These are phyloP conservation scores for Cyprinodon diabolis DNA, from an alignment of 2,797 vertebrate genomes.

Conservation along the genomic window DNA sequence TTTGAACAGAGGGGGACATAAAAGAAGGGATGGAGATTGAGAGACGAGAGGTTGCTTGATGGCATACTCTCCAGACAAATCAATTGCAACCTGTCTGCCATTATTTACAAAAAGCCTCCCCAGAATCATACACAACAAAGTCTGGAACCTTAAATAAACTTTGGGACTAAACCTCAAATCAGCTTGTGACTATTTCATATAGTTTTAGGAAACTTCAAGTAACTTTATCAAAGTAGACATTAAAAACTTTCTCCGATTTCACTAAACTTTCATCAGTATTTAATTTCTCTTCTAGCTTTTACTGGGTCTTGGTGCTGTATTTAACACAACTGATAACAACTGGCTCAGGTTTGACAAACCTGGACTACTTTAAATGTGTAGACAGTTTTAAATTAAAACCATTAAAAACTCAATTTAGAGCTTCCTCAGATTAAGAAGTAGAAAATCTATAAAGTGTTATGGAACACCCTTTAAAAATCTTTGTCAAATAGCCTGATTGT, in stretches of 20 bases:
- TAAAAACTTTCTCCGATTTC: background rate
- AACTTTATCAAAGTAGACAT: background rate
- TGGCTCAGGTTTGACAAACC: too few species aligned
- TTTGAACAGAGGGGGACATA: constrained; percentile 12
- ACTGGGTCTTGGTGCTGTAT: background rate
- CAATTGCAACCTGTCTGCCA: background rate
- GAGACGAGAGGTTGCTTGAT: constrained; percentile 11
- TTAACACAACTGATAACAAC: background rate
- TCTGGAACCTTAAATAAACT: background rate
- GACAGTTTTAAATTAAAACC: too few species aligned
- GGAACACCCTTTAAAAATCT: too few species aligned
- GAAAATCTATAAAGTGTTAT: too few species aligned
- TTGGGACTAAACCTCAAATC: background rate
- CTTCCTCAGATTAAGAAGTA: too few species aligned
- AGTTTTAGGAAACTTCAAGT: background rate
- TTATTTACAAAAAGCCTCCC: background rate
- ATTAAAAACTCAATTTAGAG: too few species aligned
- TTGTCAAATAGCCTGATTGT: too few species aligned
- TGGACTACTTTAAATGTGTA: too few species aligned
- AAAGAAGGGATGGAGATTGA: background rate
- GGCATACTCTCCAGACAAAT: constrained; percentile 30
- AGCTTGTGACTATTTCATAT: background rate
- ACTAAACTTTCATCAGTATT: background rate
- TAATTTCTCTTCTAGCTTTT: background rate
- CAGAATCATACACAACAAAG: too few species aligned